phyloP scores from a whole-genome alignment of 2,113 vertebrate species.

The Silurus glanis region DNA sequence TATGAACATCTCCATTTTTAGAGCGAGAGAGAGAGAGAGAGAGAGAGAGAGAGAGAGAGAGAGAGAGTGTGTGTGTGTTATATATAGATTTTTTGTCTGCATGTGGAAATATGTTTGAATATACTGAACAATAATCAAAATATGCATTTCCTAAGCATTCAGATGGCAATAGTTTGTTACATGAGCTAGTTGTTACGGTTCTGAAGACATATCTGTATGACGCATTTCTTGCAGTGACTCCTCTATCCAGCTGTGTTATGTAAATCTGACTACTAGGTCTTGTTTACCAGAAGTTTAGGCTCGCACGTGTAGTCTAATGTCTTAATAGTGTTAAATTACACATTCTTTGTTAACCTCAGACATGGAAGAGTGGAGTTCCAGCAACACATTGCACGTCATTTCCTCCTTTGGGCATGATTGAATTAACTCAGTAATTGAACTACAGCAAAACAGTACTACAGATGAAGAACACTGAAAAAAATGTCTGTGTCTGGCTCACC shows the following conservation, averaged over 20 bases:
- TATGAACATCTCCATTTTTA: too few relatives aligned
- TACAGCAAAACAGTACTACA: constrained; percentile 27
- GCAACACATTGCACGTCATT: constrained; percentile 49
- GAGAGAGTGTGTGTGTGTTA: too few relatives aligned
- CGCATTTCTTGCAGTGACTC: constrained; percentile 8
- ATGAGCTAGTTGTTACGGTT: not conserved
- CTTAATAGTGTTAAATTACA: constrained; percentile 2
- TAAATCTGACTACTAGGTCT: not conserved
- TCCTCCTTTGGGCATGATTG: not conserved
- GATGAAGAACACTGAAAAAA: constrained; percentile 17
- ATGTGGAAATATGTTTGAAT: not conserved
- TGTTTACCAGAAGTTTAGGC: constrained; percentile 43
- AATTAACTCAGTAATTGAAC: constrained; percentile 21
- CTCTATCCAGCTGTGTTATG: constrained; percentile 15
- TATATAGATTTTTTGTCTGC: not conserved
- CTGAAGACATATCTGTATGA: not conserved
- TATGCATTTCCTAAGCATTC: not conserved
- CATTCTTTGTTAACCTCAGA: constrained; percentile 17
- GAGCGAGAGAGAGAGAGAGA: too few relatives aligned
- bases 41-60: too few relatives aligned
- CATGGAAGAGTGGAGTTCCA: constrained; percentile 32
- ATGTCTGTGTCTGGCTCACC: constrained; percentile 8
- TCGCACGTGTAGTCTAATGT: constrained; percentile 20
- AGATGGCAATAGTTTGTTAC: not conserved
- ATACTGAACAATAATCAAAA: not conserved